These are phyloP conservation scores for Cryptocheilus praepositus DNA, from an alignment of 2,888 invertebrate genomes.

Conservation along the genomic window DNA sequence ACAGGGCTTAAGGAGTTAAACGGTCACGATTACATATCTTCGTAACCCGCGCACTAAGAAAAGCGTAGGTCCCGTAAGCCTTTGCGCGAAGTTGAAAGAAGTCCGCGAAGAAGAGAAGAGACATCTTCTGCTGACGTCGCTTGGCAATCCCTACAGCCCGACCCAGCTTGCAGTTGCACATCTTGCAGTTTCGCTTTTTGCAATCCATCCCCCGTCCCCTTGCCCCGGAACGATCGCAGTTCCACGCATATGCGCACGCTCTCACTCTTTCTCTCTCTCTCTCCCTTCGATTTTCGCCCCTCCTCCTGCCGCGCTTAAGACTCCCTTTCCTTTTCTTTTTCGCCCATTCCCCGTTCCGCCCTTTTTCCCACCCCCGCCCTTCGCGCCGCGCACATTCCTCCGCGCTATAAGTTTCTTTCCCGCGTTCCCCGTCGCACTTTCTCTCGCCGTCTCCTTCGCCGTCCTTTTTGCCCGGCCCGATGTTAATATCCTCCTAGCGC, in stretches of 20 bases:
- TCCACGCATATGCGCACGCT: conserved; percentile 2
- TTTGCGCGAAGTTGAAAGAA: conserved; percentile 53
- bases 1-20: background rate
- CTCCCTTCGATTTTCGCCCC: conserved; percentile 12
- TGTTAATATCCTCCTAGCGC: background rate
- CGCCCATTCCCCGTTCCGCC: conserved; percentile 1
- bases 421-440: conserved; percentile 22
- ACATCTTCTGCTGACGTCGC: conserved; percentile 66
- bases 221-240: conserved; percentile 6
- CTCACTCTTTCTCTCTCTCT: conserved; percentile 10
- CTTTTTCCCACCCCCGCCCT: background rate
- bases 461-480: background rate
- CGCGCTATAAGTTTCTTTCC: background rate
- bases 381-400: conserved; percentile 1
- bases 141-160: conserved; percentile 61
- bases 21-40: background rate
- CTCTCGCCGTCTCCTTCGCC: no score
- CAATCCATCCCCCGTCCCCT: conserved; percentile 37
- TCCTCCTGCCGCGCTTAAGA: conserved; percentile 3
- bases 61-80: conserved; percentile 35
- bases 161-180: conserved; percentile 56
- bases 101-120: conserved; percentile 41
- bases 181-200: conserved; percentile 66
- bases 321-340: conserved; percentile 18
- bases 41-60: background rate